Percentiles rank a stretch among this genome's conserved stretches.
Conservation (phyloP, 2,113 vertebrate species). For the Meles meles region DNA sequence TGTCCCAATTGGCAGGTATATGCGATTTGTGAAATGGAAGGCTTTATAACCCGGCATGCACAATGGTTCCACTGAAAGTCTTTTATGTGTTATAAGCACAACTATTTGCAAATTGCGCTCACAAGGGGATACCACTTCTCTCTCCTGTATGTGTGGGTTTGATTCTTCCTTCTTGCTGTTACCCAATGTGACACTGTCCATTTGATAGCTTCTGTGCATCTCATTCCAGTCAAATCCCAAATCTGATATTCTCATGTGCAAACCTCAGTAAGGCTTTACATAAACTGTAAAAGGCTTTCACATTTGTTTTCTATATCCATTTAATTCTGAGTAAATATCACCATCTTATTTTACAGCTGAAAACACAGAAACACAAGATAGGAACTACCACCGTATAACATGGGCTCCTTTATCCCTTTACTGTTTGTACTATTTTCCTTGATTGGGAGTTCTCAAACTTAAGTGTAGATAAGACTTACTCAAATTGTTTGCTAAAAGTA, state of each 20-base stretch:
- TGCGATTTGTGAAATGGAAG: slow-evolving; percentile 53
- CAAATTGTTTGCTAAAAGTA: not conserved
- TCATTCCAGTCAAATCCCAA: not conserved
- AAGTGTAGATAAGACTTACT: not conserved
- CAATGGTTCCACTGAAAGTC: not conserved
- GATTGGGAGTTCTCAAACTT: not conserved
- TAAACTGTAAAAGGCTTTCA: slow-evolving; percentile 14
- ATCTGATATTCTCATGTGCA: slow-evolving; percentile 12
- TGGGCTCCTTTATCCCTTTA: not conserved
- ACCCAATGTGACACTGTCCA: not conserved
- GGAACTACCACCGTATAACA: not conserved
- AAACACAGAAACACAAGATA: not conserved
- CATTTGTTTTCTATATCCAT: slow-evolving; percentile 32
- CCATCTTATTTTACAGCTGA: slow-evolving; percentile 1
- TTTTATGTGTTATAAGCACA: slow-evolving; percentile 5
- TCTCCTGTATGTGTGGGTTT: not conserved
- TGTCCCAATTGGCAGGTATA: not conserved
- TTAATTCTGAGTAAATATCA: slow-evolving; percentile 40
- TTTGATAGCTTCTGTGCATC: not conserved
- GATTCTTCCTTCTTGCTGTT: not conserved
- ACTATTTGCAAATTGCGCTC: slow-evolving; percentile 10
- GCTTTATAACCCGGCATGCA: not conserved
- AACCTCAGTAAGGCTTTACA: not conserved
- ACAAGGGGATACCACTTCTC: not conserved
- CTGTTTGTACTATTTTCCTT: not conserved